Evolutionary conservation across 1,140 invertebrate genomes (phyloP).

Genomic region (Lanistes nyassanus): DNA sequence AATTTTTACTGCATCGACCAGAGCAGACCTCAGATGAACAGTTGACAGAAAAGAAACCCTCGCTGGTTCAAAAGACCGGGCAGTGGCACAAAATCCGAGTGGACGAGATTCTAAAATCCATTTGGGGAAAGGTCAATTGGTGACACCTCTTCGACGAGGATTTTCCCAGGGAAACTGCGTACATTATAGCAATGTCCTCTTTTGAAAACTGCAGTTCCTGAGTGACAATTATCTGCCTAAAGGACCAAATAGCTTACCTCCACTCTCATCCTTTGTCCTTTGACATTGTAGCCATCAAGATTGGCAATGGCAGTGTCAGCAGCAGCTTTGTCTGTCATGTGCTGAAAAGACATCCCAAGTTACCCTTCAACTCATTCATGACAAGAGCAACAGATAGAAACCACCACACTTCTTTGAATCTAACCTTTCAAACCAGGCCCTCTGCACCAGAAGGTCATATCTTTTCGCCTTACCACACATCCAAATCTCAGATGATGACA

Average conservation of each 20-base stretch:
- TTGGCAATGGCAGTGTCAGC: slow-evolving; percentile 92
- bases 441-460: neutral
- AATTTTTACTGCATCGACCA: too few relatives aligned
- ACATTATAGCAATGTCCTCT: neutral
- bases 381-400: neutral
- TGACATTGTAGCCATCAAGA: slow-evolving; percentile 86
- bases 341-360: slow-evolving; percentile 68
- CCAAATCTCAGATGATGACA: too few relatives aligned
- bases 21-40: too few relatives aligned
- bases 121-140: neutral
- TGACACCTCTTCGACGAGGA: neutral
- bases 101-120: neutral
- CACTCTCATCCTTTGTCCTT: slow-evolving; percentile 91
- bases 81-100: neutral
- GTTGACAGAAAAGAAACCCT: too few relatives aligned
- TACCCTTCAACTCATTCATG: neutral
- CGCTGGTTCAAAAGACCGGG: neutral
- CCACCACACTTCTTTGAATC: neutral
- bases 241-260: slow-evolving; percentile 73
- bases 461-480: too few relatives aligned
- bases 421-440: neutral
- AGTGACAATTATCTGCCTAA: neutral
- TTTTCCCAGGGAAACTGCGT: neutral
- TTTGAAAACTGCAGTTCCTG: neutral
- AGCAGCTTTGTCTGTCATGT: slow-evolving; percentile 92